Evolutionary conservation across 53 echinoderm and acorn worm species (phyloP).

Genomic region (Henricia sp.): DNA sequence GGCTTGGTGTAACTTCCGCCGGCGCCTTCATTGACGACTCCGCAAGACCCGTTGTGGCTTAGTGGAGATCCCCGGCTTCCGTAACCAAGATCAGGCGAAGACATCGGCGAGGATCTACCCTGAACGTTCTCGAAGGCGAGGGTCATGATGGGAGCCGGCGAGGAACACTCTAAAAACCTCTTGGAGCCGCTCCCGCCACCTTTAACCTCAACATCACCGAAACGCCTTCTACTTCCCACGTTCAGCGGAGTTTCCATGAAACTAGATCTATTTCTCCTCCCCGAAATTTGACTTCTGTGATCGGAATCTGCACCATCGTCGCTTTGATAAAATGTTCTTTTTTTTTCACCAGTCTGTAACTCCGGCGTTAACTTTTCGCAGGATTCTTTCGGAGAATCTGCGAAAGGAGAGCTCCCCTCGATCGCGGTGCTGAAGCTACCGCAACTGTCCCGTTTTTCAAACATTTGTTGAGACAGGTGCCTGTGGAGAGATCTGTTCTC

Average conservation of each 20-base stretch:
- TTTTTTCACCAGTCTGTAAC: background rate
- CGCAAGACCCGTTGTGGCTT: slow-evolving; percentile 12
- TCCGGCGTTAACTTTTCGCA: background rate
- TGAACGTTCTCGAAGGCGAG: slow-evolving; percentile 8
- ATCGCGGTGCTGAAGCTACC: slow-evolving; percentile 24
- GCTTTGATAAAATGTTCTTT: background rate
- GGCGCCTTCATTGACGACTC: background rate
- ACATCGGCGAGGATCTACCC: background rate
- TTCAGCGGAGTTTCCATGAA: slow-evolving; percentile 36
- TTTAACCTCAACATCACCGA: background rate
- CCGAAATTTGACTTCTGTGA: background rate
- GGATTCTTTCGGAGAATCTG: too few species aligned
- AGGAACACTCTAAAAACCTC: slow-evolving; percentile 1
- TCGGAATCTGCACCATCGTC: background rate
- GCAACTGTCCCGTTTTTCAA: slow-evolving; percentile 5
- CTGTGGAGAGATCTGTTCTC: slow-evolving; percentile 45
- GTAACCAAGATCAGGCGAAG: slow-evolving; percentile 35
- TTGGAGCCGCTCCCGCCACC: slow-evolving; percentile 10
- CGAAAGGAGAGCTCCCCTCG: background rate
- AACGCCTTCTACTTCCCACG: slow-evolving; percentile 15
- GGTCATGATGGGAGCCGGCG: slow-evolving; percentile 43
- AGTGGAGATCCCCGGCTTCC: slow-evolving; percentile 13
- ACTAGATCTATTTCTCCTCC: slow-evolving; percentile 10
- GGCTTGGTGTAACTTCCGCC: background rate
- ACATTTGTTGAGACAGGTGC: background rate